Percentiles rank a stretch among this genome's conserved stretches.
phyloP scores from a whole-genome alignment of 1,140 invertebrate genomes.

The Pseudomyrmex gracilis region DNA sequence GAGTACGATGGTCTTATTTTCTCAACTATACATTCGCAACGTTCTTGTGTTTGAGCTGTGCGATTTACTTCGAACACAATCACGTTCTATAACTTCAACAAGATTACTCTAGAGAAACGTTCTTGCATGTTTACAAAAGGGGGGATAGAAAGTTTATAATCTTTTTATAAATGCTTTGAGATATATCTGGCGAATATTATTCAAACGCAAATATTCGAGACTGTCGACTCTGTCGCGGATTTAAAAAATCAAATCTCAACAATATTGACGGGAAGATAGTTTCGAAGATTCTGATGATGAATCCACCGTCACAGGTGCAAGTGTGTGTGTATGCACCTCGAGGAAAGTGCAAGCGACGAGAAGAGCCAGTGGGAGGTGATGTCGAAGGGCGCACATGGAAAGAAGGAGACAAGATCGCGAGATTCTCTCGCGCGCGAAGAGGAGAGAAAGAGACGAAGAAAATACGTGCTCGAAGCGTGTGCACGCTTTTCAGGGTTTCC shows the following conservation, averaged over 20 bases:
- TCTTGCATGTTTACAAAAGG: not conserved
- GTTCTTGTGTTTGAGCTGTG: slow-evolving; percentile 24
- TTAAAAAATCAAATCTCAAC: slow-evolving; percentile 30
- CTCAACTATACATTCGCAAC: slow-evolving; percentile 13
- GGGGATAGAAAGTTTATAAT: not conserved
- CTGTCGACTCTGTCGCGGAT: not conserved
- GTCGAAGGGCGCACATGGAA: slow-evolving; percentile 24
- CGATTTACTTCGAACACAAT: slow-evolving; percentile 17
- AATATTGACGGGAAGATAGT: not conserved
- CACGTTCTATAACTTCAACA: slow-evolving; percentile 17
- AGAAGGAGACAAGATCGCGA: slow-evolving; percentile 35
- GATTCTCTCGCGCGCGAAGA: slow-evolving; percentile 32
- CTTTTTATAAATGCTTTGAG: too few species aligned
- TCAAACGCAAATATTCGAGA: not conserved
- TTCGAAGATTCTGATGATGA: slow-evolving; percentile 22
- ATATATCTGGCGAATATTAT: not conserved
- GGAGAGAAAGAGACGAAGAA: slow-evolving; percentile 32
- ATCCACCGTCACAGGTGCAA: not conserved
- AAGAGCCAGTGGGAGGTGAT: not conserved
- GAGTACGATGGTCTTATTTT: slow-evolving; percentile 10
- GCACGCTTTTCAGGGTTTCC: slow-evolving; percentile 80
- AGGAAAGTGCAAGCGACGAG: slow-evolving; percentile 21
- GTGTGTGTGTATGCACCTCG: slow-evolving; percentile 30
- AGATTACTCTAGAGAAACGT: slow-evolving; percentile 20
- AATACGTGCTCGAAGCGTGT: slow-evolving; percentile 55